Evolutionary conservation across 2,113 vertebrate species (phyloP).

Genomic region (Lasiurus borealis): DNA sequence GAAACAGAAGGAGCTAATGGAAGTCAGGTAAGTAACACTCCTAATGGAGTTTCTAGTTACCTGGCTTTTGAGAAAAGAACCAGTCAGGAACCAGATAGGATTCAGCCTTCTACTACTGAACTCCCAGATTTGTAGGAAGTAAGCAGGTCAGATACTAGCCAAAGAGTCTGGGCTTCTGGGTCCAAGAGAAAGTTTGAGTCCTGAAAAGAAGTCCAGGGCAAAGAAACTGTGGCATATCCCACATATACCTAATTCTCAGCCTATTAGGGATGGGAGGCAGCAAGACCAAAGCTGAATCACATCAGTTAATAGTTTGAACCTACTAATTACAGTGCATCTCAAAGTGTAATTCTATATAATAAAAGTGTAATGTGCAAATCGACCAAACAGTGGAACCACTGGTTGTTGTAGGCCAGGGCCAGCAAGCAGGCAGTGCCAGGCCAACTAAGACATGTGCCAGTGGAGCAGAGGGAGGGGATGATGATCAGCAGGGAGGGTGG

Average conservation of each 20-base stretch:
- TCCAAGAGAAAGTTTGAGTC: neutral
- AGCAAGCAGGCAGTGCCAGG: too few species aligned
- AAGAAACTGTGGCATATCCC: neutral
- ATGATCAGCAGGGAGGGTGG: too few species aligned
- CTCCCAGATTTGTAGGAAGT: neutral
- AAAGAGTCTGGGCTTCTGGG: neutral
- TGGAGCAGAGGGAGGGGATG: too few species aligned
- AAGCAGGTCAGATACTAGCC: neutral
- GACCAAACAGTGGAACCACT: too few species aligned
- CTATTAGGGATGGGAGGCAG: neutral
- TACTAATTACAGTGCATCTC: neutral
- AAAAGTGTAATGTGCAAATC: too few species aligned
- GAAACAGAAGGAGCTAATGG: neutral
- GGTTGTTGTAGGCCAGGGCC: too few species aligned
- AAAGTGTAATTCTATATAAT: neutral
- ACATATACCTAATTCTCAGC: neutral
- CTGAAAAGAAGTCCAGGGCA: neutral
- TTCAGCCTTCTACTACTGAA: neutral
- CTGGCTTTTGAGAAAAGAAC: neutral
- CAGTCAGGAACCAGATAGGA: neutral
- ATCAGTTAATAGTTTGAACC: neutral
- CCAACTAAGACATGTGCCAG: too few species aligned
- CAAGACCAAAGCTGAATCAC: neutral
- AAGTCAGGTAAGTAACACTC: neutral
- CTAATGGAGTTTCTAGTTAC: neutral